phyloP scores from a whole-genome alignment of 2,113 vertebrate genomes.

The Gymnobelideus leadbeateri region DNA sequence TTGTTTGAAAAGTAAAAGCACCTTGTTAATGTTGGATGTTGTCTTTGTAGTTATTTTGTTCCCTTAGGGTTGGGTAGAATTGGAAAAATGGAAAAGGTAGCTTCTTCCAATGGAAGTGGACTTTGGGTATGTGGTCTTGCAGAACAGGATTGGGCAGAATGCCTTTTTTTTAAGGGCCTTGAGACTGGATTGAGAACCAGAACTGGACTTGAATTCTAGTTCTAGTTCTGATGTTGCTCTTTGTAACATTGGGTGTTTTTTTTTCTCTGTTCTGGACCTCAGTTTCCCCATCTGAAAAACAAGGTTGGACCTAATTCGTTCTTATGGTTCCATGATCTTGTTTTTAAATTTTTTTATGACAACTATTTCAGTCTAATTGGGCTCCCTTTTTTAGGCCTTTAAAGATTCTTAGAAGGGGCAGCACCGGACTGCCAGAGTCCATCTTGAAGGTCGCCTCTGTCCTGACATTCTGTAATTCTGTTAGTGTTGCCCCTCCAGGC shows the following conservation, averaged over 20 bases:
- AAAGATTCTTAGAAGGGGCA: neutral
- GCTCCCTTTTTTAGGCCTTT: neutral
- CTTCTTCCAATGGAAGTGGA: neutral
- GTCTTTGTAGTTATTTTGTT: neutral
- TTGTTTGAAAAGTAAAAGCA: neutral
- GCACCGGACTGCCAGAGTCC: neutral
- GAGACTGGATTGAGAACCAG: neutral
- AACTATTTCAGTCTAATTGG: neutral
- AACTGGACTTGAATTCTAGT: neutral
- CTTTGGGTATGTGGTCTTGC: neutral
- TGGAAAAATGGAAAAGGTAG: neutral
- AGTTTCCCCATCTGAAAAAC: neutral
- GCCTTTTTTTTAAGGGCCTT: neutral
- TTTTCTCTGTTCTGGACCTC: neutral
- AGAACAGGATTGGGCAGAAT: neutral
- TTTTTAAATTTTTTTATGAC: neutral
- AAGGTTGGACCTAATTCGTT: neutral
- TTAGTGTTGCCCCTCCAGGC: neutral
- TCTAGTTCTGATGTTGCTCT: neutral
- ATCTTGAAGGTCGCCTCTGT: neutral
- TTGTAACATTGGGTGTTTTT: neutral
- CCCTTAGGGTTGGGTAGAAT: neutral
- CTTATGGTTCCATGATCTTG: neutral
- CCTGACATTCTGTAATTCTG: neutral
- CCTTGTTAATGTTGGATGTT: neutral